A percentile compares a stretch with the other conserved stretches of the same genome.
Evolutionary conservation across 1,140 invertebrate species (phyloP).

Genomic region (Carcinoscorpius rotundicauda): DNA sequence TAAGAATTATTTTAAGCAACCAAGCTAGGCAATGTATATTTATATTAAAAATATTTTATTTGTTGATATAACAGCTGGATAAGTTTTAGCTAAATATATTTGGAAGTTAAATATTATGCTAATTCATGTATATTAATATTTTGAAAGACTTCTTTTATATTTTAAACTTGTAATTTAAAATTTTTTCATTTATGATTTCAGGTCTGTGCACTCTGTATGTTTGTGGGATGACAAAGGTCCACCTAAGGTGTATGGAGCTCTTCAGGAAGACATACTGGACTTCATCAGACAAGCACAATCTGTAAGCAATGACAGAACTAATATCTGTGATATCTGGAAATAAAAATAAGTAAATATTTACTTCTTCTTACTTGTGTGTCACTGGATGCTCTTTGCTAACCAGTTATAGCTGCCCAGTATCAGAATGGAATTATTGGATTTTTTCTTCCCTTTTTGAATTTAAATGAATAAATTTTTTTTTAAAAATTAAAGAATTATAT

Average conservation of each 20-base stretch:
- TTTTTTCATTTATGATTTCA: conserved; percentile 14
- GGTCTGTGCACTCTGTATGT: conserved; percentile 78
- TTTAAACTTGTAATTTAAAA: background rate
- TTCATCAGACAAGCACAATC: conserved; percentile 89
- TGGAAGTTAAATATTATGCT: conserved; percentile 5
- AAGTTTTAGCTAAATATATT: conserved; percentile 6
- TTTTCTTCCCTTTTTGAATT: too few species aligned
- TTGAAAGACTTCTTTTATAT: background rate
- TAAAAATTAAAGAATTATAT: too few species aligned
- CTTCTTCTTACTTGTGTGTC: conserved; percentile 3
- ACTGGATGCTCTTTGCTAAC: too few species aligned
- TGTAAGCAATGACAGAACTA: conserved; percentile 33
- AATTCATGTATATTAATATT: background rate
- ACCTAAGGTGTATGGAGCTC: conserved; percentile 67
- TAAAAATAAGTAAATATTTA: background rate
- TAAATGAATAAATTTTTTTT: too few species aligned
- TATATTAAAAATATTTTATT: background rate
- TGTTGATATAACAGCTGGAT: background rate
- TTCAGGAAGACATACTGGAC: conserved; percentile 85
- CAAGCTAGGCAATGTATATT: too few species aligned
- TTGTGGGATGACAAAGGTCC: conserved; percentile 93
- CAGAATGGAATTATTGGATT: too few species aligned
- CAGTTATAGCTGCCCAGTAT: too few species aligned
- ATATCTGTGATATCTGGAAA: conserved; percentile 1
- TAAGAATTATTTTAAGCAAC: too few species aligned